phyloP scores from a whole-genome alignment of 1,140 invertebrate genomes.

The Aphaenogaster ashmeadi region DNA sequence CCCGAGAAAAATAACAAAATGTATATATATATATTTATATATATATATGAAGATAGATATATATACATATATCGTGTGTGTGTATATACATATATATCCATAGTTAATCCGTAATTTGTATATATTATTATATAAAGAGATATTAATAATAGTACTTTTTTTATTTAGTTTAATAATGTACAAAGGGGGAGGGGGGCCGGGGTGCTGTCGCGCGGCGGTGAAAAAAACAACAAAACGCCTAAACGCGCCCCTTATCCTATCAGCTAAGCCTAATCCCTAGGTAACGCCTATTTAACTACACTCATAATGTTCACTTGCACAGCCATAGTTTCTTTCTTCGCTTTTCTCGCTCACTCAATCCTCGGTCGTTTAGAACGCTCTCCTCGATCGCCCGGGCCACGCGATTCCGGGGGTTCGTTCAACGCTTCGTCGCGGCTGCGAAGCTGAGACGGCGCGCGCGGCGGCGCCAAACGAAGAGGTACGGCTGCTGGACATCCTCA shows the following conservation, averaged over 20 bases:
- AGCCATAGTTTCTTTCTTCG: conserved; percentile 85
- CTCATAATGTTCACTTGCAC: conserved; percentile 87
- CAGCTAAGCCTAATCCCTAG: conserved; percentile 85
- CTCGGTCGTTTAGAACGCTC: conserved; percentile 36
- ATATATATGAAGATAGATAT: conserved; percentile 73
- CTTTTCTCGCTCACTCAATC: conserved; percentile 51
- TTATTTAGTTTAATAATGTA: conserved; percentile 85
- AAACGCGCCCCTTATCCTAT: conserved; percentile 82
- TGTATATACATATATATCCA: conserved; percentile 84
- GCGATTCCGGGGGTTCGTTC: conserved; percentile 7
- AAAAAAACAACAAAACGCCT: conserved; percentile 80
- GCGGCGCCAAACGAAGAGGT: background rate
- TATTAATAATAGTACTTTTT: conserved; percentile 84
- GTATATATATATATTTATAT: conserved; percentile 74
- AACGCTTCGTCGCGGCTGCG: background rate
- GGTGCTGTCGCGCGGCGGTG: conserved; percentile 79
- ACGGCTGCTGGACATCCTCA: background rate
- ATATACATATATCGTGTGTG: conserved; percentile 77
- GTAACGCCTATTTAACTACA: conserved; percentile 85
- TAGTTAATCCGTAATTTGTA: conserved; percentile 81
- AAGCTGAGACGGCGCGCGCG: background rate
- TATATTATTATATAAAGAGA: conserved; percentile 84
- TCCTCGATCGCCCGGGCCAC: conserved; percentile 27
- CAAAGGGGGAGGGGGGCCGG: conserved; percentile 70
- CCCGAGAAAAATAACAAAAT: conserved; percentile 82